These are phyloP conservation scores for Saxidomus purpurata DNA, from an alignment of 1,140 invertebrate species.

Conservation along the genomic window DNA sequence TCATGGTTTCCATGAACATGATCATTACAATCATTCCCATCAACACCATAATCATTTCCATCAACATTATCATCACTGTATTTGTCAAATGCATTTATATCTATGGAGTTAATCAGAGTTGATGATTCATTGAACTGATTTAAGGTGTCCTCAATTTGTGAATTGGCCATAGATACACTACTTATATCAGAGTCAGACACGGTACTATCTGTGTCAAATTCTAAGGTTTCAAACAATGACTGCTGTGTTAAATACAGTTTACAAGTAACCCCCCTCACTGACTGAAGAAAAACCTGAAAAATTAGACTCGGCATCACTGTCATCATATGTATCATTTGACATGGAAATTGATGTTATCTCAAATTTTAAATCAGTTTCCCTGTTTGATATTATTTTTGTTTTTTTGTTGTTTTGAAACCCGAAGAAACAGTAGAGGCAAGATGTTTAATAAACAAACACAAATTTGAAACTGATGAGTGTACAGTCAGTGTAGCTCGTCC, in stretches of 20 bases:
- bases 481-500: neutral
- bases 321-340: slow-evolving; percentile 1
- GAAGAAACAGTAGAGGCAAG: neutral
- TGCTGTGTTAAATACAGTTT: neutral
- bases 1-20: neutral
- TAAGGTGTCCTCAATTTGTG: neutral
- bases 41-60: neutral
- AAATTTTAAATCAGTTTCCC: too few species aligned
- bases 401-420: too few species aligned
- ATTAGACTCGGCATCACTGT: slow-evolving; percentile 16
- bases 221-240: too few species aligned
- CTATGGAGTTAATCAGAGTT: neutral
- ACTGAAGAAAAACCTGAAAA: neutral
- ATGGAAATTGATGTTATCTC: neutral
- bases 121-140: slow-evolving; percentile 5
- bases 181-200: neutral
- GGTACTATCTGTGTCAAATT: neutral
- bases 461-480: neutral
- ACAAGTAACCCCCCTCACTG: neutral
- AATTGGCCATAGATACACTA: neutral
- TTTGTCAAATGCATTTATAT: neutral
- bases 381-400: too few species aligned
- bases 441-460: neutral
- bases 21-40: slow-evolving; percentile 6
- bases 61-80: neutral